phyloP scores from a whole-genome alignment of 2,888 invertebrate genomes.

The Caenorhabditis sulstoni region DNA sequence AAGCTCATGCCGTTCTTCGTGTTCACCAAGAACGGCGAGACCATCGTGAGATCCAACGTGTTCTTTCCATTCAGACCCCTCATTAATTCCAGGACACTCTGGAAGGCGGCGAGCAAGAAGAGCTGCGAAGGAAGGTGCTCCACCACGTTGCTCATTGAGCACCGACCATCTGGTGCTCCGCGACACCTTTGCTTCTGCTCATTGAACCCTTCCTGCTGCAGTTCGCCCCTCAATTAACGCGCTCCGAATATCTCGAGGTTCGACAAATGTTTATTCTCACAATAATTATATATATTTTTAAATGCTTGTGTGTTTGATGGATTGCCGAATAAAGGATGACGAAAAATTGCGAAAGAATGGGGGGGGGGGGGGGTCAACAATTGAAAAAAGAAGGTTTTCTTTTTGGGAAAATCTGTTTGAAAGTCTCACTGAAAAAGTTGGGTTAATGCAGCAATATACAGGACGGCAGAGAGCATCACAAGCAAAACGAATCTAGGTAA shows the following conservation, averaged over 20 bases:
- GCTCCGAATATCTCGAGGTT: constrained; percentile 26
- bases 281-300: constrained; percentile 36
- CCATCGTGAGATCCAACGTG: constrained; percentile 63
- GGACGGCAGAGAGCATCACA: constrained; percentile 22
- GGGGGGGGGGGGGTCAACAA: constrained; percentile 32
- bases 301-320: constrained; percentile 34
- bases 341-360: constrained; percentile 49
- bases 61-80: constrained; percentile 5
- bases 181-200: constrained; percentile 11
- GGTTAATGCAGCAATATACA: constrained; percentile 30
- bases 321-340: constrained; percentile 29
- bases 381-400: not conserved
- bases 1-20: constrained; percentile 80
- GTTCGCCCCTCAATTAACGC: constrained; percentile 40
- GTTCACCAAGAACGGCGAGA: constrained; percentile 75
- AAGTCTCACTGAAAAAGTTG: constrained; percentile 12
- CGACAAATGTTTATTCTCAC: constrained; percentile 47
- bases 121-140: constrained; percentile 59
- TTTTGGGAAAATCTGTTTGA: constrained; percentile 22
- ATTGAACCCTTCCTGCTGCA: constrained; percentile 36
- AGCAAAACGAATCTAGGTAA: constrained; percentile 34
- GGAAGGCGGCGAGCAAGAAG: constrained; percentile 76
- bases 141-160: constrained; percentile 50
- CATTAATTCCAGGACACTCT: constrained; percentile 65
- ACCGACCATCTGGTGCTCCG: constrained; percentile 32